Base-by-base conservation (phyloP, 1,140 invertebrate genomes). In the Trachymyrmex septentrionalis region DNA sequence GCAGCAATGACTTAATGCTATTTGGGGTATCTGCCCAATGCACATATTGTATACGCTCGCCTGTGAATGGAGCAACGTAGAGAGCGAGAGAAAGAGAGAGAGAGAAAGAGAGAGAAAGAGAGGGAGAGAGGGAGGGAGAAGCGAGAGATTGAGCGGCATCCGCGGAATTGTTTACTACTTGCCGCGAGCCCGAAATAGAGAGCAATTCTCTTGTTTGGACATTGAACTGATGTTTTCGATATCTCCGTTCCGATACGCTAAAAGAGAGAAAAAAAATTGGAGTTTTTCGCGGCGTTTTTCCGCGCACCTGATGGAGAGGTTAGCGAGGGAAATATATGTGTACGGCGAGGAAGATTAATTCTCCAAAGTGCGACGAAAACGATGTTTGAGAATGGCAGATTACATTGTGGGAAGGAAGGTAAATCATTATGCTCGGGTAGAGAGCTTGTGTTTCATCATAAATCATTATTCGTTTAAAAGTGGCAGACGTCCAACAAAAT, bases 1-100 rank as follows among this genome's bases (percentile, higher is more conserved):
- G 81, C 81, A 87, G 90, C 90, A 91, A 90, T 89, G 88, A 92
- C 86, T 92, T 91, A 91, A 92, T 91, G 86, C 90, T 91, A 91
- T 91, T 92, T 90, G 81, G 90, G 85, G 87, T 34, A 34, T 63
- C 78, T 67, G 73, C 48, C 71, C 61, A 63, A 86, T 89, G 71
- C 80, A 76, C 88, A 85, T 75, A 89, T 85, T 91, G 82, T 87
- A 85, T 30, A 64, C 81, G 59, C 75, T 91, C 73, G 78, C n/a
- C 75, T 82, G 84, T 88, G 87, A 87, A 91, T 78, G 88, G 86
- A 71, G 87, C 69, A 90, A 87, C 85, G 77, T 80, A 50, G 24
- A 44, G 6, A 16, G 16, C 21, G 44, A 73, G 30, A 77, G 55
- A 73, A 2, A 27, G 27, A 27, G 0, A 27, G 27, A 27, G 27